Conservation (phyloP, 2,797 vertebrate genomes). For the Tapera naevia region DNA sequence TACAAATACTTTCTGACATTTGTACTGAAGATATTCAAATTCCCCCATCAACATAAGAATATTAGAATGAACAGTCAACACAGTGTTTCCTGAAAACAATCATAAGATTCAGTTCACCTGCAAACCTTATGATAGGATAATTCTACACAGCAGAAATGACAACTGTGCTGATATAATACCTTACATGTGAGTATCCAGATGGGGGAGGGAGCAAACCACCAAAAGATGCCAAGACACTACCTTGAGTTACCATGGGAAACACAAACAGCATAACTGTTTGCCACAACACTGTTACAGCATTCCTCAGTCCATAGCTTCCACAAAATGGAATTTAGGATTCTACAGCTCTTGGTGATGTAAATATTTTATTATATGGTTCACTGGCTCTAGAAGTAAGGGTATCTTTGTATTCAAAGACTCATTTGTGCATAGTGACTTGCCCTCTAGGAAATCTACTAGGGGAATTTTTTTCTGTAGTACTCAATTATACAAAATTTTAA, state of each 20-base stretch:
- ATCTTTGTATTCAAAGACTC: neutral
- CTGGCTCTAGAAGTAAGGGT: neutral
- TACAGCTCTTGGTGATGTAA: neutral
- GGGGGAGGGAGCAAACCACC: neutral
- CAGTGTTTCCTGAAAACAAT: rapidly evolving
- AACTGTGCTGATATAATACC: neutral
- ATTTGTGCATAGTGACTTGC: neutral
- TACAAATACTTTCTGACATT: neutral
- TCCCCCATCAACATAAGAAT: neutral
- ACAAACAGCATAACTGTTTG: neutral
- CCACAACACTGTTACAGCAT: neutral
- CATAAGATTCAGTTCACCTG: neutral
- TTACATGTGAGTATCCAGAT: neutral
- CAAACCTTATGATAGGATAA: neutral
- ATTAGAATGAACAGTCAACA: neutral
- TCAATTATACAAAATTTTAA: neutral
- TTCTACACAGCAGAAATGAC: neutral
- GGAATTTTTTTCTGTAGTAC: neutral
- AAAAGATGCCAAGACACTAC: neutral
- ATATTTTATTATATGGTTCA: neutral
- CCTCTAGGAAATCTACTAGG: neutral
- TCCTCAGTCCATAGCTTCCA: neutral
- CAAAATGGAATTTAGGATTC: neutral
- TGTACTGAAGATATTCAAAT: neutral
- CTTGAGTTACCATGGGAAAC: neutral